These are phyloP conservation scores for Metopolophium dirhodum DNA, from an alignment of 1,140 invertebrate species.

Conservation along the genomic window DNA sequence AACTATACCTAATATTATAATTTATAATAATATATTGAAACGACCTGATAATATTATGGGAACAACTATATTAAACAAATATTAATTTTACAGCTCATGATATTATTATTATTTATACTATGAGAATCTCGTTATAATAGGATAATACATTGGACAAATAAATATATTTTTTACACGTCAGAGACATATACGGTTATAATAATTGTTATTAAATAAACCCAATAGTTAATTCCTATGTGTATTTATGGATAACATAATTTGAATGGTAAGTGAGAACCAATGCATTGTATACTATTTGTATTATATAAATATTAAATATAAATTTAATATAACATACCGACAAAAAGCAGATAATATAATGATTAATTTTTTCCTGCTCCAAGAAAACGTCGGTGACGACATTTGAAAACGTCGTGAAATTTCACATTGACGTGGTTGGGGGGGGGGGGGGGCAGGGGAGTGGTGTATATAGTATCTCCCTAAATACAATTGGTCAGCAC, in stretches of 20 bases:
- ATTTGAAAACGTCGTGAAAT: conserved; percentile 27
- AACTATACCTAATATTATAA: background rate
- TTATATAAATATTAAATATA: background rate
- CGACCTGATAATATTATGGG: background rate
- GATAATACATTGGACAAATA: background rate
- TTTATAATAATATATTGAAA: background rate
- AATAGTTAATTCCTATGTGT: background rate
- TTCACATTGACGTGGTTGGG: background rate
- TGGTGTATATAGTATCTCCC: background rate
- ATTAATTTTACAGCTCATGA: background rate
- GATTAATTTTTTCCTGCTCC: background rate
- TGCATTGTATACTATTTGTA: background rate
- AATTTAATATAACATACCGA: background rate
- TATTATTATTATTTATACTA: no score
- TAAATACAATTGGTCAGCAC: conserved; percentile 8
- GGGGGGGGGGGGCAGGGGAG: background rate
- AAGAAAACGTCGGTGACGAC: background rate
- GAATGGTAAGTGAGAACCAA: background rate
- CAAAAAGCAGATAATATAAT: background rate
- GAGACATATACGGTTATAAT: background rate
- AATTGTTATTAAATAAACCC: background rate
- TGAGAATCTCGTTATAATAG: no score
- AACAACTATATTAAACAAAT: background rate
- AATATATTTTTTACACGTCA: background rate
- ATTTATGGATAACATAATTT: background rate